Evolutionary conservation across 2,888 invertebrate species (phyloP).

Genomic region (Apotomis turbidana): DNA sequence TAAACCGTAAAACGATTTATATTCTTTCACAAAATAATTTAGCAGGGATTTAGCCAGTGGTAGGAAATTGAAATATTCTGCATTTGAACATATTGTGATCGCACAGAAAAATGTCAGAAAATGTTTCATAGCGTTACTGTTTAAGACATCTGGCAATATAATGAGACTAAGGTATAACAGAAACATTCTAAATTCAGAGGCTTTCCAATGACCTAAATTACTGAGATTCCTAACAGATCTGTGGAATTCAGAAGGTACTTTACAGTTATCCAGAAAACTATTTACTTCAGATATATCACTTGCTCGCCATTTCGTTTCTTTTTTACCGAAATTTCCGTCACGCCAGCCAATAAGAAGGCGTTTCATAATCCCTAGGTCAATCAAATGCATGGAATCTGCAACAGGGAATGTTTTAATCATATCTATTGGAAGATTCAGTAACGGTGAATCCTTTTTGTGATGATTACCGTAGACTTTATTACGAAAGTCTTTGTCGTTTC

Average conservation of each 20-base stretch:
- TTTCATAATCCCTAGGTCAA: slow-evolving; percentile 1
- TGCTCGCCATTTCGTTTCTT: not conserved
- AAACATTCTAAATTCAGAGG: slow-evolving; percentile 31
- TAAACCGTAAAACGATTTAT: not conserved
- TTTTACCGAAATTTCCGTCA: not conserved
- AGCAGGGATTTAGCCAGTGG: slow-evolving; percentile 35
- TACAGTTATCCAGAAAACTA: not conserved
- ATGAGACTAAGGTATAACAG: slow-evolving; percentile 45
- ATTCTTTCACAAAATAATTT: not conserved
- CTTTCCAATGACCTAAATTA: too few species aligned
- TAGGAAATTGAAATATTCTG: slow-evolving; percentile 37
- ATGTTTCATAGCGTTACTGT: slow-evolving; percentile 36
- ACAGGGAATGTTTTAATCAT: not conserved
- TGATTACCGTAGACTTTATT: too few species aligned
- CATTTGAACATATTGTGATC: slow-evolving; percentile 44
- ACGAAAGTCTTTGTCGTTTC: too few species aligned
- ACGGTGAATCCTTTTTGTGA: too few species aligned
- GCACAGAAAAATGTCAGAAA: slow-evolving; percentile 43
- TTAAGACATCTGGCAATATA: slow-evolving; percentile 41
- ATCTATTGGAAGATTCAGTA: too few species aligned
- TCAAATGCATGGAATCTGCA: slow-evolving; percentile 33
- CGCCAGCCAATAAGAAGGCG: slow-evolving; percentile 4
- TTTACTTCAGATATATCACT: not conserved
- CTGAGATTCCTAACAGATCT: not conserved
- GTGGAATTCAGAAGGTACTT: not conserved